Percentiles rank a stretch among this genome's conserved stretches.
These are phyloP conservation scores for Apis mellifera DNA, from an alignment of 1,140 invertebrate genomes.

Conservation along the genomic window Amel_HAv3.1 CM009946.2:4626501-4627000, in stretches of 20 bases:
- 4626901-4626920: conserved; percentile 6
- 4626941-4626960: no score
- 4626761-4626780: conserved; percentile 67
- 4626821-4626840: conserved; percentile 65
- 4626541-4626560: conserved; percentile 82
- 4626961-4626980: no score
- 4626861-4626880: conserved; percentile 79
- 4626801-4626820: conserved; percentile 51
- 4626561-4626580: conserved; percentile 38
- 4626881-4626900: conserved; percentile 54
- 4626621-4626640: background rate
- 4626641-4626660: background rate
- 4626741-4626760: conserved; percentile 67
- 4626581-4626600: background rate
- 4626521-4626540: conserved; percentile 92
- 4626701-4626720: conserved; percentile 56
- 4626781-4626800: conserved; percentile 56
- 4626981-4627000: no score
- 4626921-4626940: background rate
- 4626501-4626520: conserved; percentile 93
- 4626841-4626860: conserved; percentile 71
- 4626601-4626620: background rate
- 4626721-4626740: conserved; percentile 64
- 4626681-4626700: conserved; percentile 42
- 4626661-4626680: background rate